Evolutionary conservation across 1,140 invertebrate genomes (phyloP), one percentile per base, ranked within the genome.

Genomic region (Eriocheir sinensis): DNA sequence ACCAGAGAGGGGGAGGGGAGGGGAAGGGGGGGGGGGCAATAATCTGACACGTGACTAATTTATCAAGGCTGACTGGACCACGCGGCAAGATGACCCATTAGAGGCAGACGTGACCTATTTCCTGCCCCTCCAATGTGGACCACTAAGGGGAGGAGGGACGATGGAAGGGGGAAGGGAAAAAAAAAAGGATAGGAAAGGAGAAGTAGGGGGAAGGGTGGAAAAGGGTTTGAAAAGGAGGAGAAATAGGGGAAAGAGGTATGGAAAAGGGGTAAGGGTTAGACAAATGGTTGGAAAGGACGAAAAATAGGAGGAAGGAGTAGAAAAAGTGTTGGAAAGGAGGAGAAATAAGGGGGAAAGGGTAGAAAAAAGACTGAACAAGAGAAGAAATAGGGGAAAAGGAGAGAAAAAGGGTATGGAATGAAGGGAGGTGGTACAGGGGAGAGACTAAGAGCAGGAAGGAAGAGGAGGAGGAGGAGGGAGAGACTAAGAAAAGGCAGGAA

Each of bases 21-120:
- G 44, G 36, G 48, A 40, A 30, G 2, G 30, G 17, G 85, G 72
- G 93, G 38, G 81, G 79, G 32, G 38, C 93, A 94, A 85, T 94
- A 91, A 89, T 32, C 32, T 48, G 89, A 89, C 93, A 94, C 93
- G 93, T 94, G 93, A 94, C 93, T 94, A 94, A 94, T 94, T 94
- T 72, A 94, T 94, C 89, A 94, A 89, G 30, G 40, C 40, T 9
- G 88, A 80, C 79, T 21, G n/a, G 38, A 81, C 88, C 88, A 32
- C 93, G 80, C 89, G n/a, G 60, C 93, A 83, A 85, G 89, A 94
- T 94, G 85, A 94, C 93, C 93, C 91, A 94, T 94, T 94, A 94
- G 93, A n/a, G 41, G 27, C 32, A 72, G 89, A 91, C 93, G 93
- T 94, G 93, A 94, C 89, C 44, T 91, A 94, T 85, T 94, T 92